Evolutionary conservation across 1,140 invertebrate species (phyloP).

Genomic region (Streblospio benedicti): DNA sequence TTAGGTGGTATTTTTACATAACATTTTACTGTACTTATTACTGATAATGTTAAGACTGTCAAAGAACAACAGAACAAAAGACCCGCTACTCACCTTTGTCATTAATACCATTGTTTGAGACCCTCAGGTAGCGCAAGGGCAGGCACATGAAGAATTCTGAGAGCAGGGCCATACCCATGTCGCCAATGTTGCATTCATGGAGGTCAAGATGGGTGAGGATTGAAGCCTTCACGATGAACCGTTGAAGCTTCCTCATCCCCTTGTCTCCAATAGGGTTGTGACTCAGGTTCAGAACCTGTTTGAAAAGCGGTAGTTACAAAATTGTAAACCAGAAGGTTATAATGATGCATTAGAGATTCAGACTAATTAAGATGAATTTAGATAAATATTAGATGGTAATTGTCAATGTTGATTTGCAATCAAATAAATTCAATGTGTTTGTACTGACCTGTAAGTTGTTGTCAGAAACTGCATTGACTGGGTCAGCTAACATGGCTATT

Average conservation of each 20-base stretch:
- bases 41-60: too few relatives aligned
- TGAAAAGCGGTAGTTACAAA: too few relatives aligned
- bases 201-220: constrained; percentile 17
- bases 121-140: constrained; percentile 11
- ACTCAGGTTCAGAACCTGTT: constrained; percentile 17
- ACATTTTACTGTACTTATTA: too few relatives aligned
- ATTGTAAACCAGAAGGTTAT: too few relatives aligned
- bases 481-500: constrained; percentile 13
- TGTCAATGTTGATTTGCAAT: too few relatives aligned
- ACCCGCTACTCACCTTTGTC: constrained; percentile 3
- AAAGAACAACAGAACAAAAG: too few relatives aligned
- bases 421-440: too few relatives aligned
- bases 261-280: constrained; percentile 6
- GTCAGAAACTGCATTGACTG: constrained; percentile 10
- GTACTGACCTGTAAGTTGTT: constrained; percentile 13
- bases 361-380: too few relatives aligned
- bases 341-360: too few relatives aligned
- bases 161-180: constrained; percentile 8
- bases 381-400: too few relatives aligned
- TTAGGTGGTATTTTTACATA: too few relatives aligned
- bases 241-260: constrained; percentile 10
- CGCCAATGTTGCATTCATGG: constrained; percentile 2
- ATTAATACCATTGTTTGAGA: constrained; percentile 10
- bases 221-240: constrained; percentile 15
- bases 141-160: constrained; percentile 15